Base-by-base conservation (phyloP, 2,888 invertebrate species). In the Celastrina argiolus region DNA sequence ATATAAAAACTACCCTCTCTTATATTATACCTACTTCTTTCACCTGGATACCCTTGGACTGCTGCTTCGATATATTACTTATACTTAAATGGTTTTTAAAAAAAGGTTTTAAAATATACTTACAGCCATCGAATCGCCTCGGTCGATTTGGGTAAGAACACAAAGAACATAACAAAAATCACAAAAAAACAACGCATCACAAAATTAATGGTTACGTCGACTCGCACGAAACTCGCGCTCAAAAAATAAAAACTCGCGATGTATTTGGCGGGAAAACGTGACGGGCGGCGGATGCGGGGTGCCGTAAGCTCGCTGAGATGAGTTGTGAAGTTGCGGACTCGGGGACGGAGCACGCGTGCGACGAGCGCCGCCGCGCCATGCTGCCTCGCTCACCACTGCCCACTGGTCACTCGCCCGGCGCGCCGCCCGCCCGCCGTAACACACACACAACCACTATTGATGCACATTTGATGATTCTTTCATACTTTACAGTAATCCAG, bases 91-190 rank as follows among this genome's bases (percentile, higher is more conserved):
- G 12, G 51, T 22, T 51, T 51, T 51, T 26, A 26, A 51, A 36
- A 51, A 68, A 28, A 56, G 18, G 58, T 63, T 39, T 56, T 14
- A 65, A 67, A 66, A 59, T 65, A 71, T 87, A 91, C 91, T 90
- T 82, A 90, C 90, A 90, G 76, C 91, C 91, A 91, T 83, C 90
- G 86, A 77, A 91, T 90, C 74, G 86, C 90, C 76, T 88, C 80
- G 64, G 84, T 79, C 8, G 87, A 82, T 75, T 81, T 82, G 69
- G 87, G 85, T 73, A 89, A 82, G 84, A 90, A 88, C 84, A 91
- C 87, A 85, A 90, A 88, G 76, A 89, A 88, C 75, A 88, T 84
- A 86, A 88, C 77, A 68, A 81, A 80, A 80, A 88, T 78, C 82
- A 84, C 84, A 81, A 84, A 74, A 82, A 80, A 85, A 80, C 75